Base-by-base conservation (phyloP, 2,888 invertebrate genomes). In the Ceramica pisi region DNA sequence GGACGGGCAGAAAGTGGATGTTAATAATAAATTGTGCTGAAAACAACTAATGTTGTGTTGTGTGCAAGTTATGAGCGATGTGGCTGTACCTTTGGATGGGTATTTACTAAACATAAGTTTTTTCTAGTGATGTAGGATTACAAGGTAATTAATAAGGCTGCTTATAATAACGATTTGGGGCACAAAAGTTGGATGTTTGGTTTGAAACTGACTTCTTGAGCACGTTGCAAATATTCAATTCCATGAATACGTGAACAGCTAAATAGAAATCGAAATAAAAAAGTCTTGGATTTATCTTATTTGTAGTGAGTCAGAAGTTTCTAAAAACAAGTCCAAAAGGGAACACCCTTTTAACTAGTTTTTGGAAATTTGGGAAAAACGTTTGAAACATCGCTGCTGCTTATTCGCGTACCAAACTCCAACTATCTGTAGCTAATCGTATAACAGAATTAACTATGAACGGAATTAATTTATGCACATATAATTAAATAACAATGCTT, bases 11-110 rank as follows among this genome's bases (percentile, higher is more conserved):
- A 70, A 78, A 63, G 65, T 77, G 84, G 84, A 87, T 88, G 86
- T 87, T 84, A 85, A 82, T 89, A 87, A 89, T 90, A 88, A 89
- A 90, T 89, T 84, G 86, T 74, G 71, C 67, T 76, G 80, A 78
- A 75, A 75, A 74, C 75, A 71, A 79, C 72, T 82, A 80, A 82
- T 81, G 81, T 78, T 76, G 53, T 10, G 19, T n/a, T 46, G 38
- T 14, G 19, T 23, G 21, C 61, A 81, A 75, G 77, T 57, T 44
- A 67, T 38, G 16, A 66, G 67, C 63, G 57, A 56, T n/a, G 16
- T 10, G 68, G 31, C 6, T 5, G 31, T 31, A 31, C 31, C 31
- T 31, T 31, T 4, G 31, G 31, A 31, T 31, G 31, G 31, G 31
- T 31, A 6, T 6, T 31, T 3, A 31, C 31, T 6, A 31, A 6